phyloP scores from a whole-genome alignment of 2,113 vertebrate species.

The Chiloscyllium plagiosum region DNA sequence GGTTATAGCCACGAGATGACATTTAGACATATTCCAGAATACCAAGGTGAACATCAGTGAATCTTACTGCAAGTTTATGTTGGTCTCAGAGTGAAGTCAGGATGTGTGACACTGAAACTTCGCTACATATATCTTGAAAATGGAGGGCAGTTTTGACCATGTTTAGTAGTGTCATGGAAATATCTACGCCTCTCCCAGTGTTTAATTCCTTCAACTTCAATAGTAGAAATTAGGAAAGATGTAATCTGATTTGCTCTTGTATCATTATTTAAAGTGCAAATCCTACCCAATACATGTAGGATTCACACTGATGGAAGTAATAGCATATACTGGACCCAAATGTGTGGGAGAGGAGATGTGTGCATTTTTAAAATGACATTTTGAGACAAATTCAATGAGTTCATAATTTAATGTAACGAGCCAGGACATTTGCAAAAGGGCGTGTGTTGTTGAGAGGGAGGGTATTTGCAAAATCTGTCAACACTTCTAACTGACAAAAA shows the following conservation, averaged over 20 bases:
- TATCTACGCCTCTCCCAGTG: neutral
- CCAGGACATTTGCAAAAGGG: neutral
- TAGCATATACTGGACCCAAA: neutral
- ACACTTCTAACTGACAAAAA: neutral
- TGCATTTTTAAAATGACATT: neutral
- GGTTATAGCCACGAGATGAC: neutral
- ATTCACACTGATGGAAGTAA: neutral
- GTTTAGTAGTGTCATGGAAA: neutral
- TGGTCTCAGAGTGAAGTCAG: neutral
- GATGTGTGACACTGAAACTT: neutral
- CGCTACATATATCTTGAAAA: neutral
- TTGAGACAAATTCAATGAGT: neutral
- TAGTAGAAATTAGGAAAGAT: neutral
- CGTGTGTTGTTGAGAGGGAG: neutral
- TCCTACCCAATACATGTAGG: neutral
- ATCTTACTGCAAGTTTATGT: neutral
- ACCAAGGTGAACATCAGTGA: neutral
- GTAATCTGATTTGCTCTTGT: neutral
- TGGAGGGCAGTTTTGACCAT: neutral
- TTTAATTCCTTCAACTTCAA: neutral
- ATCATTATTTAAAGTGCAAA: neutral
- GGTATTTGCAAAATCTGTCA: neutral
- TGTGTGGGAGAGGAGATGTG: neutral
- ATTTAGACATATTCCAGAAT: neutral
- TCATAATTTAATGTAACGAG: neutral